Base-by-base conservation (phyloP, 2,113 vertebrate species). In the Climacteris rufus region DNA sequence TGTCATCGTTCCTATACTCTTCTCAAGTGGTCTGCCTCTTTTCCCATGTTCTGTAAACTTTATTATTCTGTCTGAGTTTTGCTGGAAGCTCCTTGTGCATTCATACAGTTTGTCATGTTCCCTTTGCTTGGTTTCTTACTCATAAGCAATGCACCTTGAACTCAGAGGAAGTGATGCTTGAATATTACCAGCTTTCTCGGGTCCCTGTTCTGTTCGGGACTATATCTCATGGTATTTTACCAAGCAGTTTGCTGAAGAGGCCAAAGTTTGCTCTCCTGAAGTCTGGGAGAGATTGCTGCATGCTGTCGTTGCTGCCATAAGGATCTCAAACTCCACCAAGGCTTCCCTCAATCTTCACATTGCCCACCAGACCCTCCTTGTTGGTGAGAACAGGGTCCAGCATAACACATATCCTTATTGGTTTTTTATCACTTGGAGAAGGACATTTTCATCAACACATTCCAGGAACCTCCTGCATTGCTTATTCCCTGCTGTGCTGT, bases 1-100 rank as follows among this genome's bases (percentile, higher is more conserved):
- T 53, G 20, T 40, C n/a, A 35, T 27, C 5, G 8, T 47, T 35
- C 47, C 39, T 54, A 9, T 40, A 35, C 0, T 0, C 7, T 25
- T 69, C 35, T 24, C 17, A 76, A 54, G 21, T 22, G 13, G 13
- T 45, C n/a, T 68, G 13, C 12, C 17, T 8, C 20, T 61, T 53
- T 61, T 15, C 24, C 8, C 30, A 40, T 25, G 9, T 35, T 60
- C 45, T 52, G 9, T 45, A 45, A 47, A 53, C 14, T 75, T 45
- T 4, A 33, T 74, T 39, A 18, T 10, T 81, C 45, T 49, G 16
- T 27, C 25, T 82, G 53, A 75, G 45, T 82, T 75, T 75, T 75
- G 5, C 13, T 45, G 53, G 60, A 68, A 60, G 24, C 16, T 40
- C 24, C 20, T 75, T 3, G 3, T 27, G 27, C 35, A 65, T 37